phyloP scores from a whole-genome alignment of 2,888 invertebrate species.

The Drosophila leonis region DNA sequence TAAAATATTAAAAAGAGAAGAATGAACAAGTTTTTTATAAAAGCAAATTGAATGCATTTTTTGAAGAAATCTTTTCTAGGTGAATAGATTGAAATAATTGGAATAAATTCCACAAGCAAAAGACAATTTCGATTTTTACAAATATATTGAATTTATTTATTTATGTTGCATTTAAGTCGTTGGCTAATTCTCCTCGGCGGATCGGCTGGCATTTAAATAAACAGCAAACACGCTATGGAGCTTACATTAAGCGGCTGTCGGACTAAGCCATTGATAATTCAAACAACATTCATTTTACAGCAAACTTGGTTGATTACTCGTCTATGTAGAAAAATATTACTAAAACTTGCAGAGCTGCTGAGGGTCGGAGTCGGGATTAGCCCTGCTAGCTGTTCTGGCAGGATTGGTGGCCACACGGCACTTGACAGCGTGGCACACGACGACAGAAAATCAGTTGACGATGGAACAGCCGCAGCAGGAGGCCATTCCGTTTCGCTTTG shows the following conservation, averaged over 20 bases:
- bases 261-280: conserved; percentile 24
- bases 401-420: conserved; percentile 28
- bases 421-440: conserved; percentile 30
- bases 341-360: conserved; percentile 52
- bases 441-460: conserved; percentile 68
- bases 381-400: conserved; percentile 61
- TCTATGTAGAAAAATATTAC: conserved; percentile 76
- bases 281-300: conserved; percentile 41
- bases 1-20: conserved; percentile 51
- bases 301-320: conserved; percentile 43
- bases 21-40: conserved; percentile 61
- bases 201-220: conserved; percentile 21
- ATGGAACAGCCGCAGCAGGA: conserved; percentile 64
- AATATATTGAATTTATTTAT: conserved; percentile 69
- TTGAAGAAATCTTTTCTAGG: not conserved
- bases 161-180: conserved; percentile 46
- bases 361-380: conserved; percentile 10
- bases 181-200: conserved; percentile 18
- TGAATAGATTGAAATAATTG: not conserved
- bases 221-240: conserved; percentile 12
- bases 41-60: conserved; percentile 16
- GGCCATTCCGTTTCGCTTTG: conserved; percentile 58
- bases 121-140: conserved; percentile 34
- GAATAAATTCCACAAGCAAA: not conserved
- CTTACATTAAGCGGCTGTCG: conserved; percentile 22